Evolutionary conservation across 2,888 invertebrate genomes (phyloP).

Genomic region (Girardia tigrina): DNA sequence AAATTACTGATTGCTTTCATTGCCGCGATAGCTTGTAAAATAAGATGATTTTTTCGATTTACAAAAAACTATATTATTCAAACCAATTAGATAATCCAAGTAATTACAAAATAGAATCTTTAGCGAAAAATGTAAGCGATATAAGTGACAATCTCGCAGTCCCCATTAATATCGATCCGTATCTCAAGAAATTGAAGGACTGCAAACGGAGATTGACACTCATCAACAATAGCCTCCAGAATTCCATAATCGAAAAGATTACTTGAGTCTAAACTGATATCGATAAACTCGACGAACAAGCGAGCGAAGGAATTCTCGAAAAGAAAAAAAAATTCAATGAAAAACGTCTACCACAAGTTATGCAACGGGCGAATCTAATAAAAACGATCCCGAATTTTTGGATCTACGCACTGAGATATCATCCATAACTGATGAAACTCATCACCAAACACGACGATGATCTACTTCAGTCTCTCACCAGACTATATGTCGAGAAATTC

Average conservation of each 20-base stretch:
- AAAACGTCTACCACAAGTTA: constrained; percentile 49
- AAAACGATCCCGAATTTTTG: constrained; percentile 51
- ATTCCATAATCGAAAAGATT: constrained; percentile 50
- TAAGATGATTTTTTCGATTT: too few species aligned
- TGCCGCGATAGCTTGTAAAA: too few species aligned
- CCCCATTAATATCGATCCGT: too few species aligned
- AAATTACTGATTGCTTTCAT: too few species aligned
- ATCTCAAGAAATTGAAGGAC: too few species aligned
- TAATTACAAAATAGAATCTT: too few species aligned
- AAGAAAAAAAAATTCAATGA: constrained; percentile 52
- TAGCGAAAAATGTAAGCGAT: too few species aligned
- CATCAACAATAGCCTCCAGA: too few species aligned
- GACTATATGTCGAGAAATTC: constrained; percentile 65
- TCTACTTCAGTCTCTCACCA: constrained; percentile 46
- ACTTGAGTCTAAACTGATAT: constrained; percentile 51
- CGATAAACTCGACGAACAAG: constrained; percentile 50
- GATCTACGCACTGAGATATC: constrained; percentile 61
- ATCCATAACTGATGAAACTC: constrained; percentile 67
- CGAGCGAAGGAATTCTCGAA: constrained; percentile 51
- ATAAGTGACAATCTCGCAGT: too few species aligned
- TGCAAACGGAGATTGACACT: too few species aligned
- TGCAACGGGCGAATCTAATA: constrained; percentile 49
- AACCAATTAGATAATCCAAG: too few species aligned
- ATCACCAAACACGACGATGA: constrained; percentile 71
- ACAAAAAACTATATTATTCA: too few species aligned